Percentiles rank a stretch among this genome's conserved stretches.
Conservation (phyloP, 2,113 vertebrate species). For the Hemiscyllium ocellatum region DNA sequence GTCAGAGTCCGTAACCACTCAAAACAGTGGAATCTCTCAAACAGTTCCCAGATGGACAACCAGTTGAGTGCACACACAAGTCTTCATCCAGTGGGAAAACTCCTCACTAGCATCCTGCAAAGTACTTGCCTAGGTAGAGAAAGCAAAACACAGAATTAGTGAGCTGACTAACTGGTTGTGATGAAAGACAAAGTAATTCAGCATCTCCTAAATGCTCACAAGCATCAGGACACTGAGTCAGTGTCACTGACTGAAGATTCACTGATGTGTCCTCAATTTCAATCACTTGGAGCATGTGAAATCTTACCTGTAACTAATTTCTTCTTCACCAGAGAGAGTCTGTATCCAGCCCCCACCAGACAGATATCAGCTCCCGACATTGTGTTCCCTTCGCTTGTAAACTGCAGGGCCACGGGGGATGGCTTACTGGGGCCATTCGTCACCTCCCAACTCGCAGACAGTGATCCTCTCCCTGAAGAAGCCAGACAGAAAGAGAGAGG, state of each 20-base stretch:
- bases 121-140: constrained; percentile 24
- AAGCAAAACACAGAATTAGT: background rate
- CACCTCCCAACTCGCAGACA: constrained; percentile 87
- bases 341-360: constrained; percentile 77
- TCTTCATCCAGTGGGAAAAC: background rate
- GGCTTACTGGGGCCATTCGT: constrained; percentile 68
- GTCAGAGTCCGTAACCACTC: background rate
- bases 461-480: constrained; percentile 52
- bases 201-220: background rate
- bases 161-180: background rate
- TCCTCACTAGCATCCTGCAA: constrained; percentile 1
- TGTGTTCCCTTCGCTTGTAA: constrained; percentile 80
- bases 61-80: background rate
- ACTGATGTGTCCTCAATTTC: background rate
- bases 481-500: background rate
- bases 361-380: constrained; percentile 78
- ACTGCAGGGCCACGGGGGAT: constrained; percentile 80
- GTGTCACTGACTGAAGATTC: background rate
- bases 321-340: constrained; percentile 90
- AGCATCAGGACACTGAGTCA: background rate
- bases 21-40: background rate
- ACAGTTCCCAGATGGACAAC: background rate
- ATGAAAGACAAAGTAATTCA: background rate
- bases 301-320: constrained; percentile 84
- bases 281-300: background rate